Conservation (phyloP, 2,888 invertebrate genomes). For the Macrophya annulata region DNA sequence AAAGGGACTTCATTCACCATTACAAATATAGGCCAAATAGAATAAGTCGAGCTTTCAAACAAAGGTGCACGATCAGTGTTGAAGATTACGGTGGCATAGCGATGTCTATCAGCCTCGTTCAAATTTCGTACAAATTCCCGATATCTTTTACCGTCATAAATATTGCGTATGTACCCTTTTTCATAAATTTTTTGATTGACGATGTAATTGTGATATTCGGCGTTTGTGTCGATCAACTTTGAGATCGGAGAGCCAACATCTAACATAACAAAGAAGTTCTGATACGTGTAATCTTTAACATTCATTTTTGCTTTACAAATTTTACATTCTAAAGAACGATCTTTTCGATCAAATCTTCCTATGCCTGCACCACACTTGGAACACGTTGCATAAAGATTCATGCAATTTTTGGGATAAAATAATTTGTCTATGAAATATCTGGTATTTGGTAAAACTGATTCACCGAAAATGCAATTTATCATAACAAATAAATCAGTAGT, state of each 20-base stretch:
- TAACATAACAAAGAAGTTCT: too few species aligned
- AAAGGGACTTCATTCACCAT: background rate
- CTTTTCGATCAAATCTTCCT: background rate
- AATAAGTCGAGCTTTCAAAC: background rate
- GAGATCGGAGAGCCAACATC: too few species aligned
- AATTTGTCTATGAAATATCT: background rate
- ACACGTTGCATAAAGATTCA: background rate
- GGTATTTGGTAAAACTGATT: background rate
- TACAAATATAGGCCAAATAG: background rate
- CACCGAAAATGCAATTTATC: background rate
- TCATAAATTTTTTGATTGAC: too few species aligned
- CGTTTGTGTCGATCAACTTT: too few species aligned
- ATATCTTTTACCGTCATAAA: background rate
- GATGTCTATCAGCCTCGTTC: too few species aligned
- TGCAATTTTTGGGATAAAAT: background rate
- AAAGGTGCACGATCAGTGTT: background rate
- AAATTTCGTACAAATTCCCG: too few species aligned
- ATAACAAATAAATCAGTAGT: background rate
- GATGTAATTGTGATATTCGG: too few species aligned
- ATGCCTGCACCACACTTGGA: background rate
- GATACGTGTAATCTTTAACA: too few species aligned
- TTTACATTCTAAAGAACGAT: too few species aligned
- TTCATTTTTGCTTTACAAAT: too few species aligned
- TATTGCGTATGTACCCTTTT: background rate
- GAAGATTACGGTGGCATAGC: background rate